These are phyloP conservation scores for Romanomermis culicivorax DNA, from an alignment of 2,888 invertebrate species.

Conservation along the genomic window DNA sequence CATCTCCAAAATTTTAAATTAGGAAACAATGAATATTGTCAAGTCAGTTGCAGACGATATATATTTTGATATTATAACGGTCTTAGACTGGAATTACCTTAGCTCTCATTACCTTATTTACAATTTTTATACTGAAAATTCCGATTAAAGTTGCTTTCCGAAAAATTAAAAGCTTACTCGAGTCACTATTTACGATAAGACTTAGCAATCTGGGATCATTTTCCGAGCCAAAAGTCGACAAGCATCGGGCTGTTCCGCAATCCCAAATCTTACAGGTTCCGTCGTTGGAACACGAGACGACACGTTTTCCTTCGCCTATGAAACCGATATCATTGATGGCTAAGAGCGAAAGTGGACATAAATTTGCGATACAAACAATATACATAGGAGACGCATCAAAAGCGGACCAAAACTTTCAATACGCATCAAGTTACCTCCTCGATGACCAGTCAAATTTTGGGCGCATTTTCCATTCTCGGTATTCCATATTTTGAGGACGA, in stretches of 20 bases:
- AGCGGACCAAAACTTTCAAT: too few species aligned
- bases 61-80: too few species aligned
- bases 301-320: conserved; percentile 46
- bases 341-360: conserved; percentile 20
- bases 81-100: too few species aligned
- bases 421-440: conserved; percentile 33
- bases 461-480: conserved; percentile 46
- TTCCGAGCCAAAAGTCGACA: conserved; percentile 33
- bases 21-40: too few species aligned
- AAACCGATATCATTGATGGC: conserved; percentile 42
- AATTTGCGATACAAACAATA: not conserved
- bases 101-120: too few species aligned
- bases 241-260: conserved; percentile 41
- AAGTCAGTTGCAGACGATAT: too few species aligned
- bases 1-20: too few species aligned
- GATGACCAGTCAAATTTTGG: conserved; percentile 45
- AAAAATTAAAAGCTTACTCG: not conserved
- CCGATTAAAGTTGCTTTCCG: too few species aligned
- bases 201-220: too few species aligned
- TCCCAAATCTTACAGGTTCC: conserved; percentile 48
- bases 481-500: conserved; percentile 47
- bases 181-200: too few species aligned
- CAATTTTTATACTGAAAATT: too few species aligned
- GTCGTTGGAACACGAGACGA: conserved; percentile 49
- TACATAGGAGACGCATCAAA: not conserved